These are phyloP conservation scores for Galeopsomyia nigrocyanea DNA, from an alignment of 2,888 invertebrate species.

Conservation along the genomic window DNA sequence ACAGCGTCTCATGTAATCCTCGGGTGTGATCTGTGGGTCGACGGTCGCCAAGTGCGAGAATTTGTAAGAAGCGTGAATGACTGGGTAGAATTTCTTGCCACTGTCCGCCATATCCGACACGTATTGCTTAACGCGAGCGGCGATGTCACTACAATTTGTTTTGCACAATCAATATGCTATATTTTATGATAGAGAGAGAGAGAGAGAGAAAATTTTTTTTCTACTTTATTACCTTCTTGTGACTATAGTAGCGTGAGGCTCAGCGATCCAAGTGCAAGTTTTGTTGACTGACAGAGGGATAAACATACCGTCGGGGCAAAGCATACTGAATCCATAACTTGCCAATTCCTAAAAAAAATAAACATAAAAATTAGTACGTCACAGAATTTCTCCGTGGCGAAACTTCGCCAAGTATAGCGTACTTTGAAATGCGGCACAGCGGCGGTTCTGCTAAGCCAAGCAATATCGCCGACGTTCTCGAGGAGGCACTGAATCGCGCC, in stretches of 20 bases:
- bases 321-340: slow-evolving; percentile 74
- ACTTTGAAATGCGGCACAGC: slow-evolving; percentile 78
- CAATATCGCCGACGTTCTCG: slow-evolving; percentile 84
- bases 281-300: slow-evolving; percentile 71
- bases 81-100: slow-evolving; percentile 36
- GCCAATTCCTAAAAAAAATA: slow-evolving; percentile 39
- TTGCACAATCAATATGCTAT: too few species aligned
- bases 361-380: too few species aligned
- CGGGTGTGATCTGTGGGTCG: slow-evolving; percentile 73
- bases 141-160: slow-evolving; percentile 67
- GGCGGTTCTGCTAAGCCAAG: slow-evolving; percentile 84
- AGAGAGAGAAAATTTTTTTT: too few species aligned
- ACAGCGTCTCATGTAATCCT: slow-evolving; percentile 76
- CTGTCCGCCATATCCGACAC: slow-evolving; percentile 26
- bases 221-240: slow-evolving; percentile 76
- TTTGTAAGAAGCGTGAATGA: slow-evolving; percentile 42
- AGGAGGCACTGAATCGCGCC: slow-evolving; percentile 86
- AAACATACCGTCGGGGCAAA: slow-evolving; percentile 83
- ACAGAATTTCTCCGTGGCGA: too few species aligned
- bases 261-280: slow-evolving; percentile 84
- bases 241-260: slow-evolving; percentile 84
- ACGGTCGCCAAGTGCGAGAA: slow-evolving; percentile 60
- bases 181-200: too few species aligned
- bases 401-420: slow-evolving; percentile 49
- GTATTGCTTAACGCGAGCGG: slow-evolving; percentile 70